phyloP scores from a whole-genome alignment of 2,888 invertebrate species.

The Stenolophus ochropezus region DNA sequence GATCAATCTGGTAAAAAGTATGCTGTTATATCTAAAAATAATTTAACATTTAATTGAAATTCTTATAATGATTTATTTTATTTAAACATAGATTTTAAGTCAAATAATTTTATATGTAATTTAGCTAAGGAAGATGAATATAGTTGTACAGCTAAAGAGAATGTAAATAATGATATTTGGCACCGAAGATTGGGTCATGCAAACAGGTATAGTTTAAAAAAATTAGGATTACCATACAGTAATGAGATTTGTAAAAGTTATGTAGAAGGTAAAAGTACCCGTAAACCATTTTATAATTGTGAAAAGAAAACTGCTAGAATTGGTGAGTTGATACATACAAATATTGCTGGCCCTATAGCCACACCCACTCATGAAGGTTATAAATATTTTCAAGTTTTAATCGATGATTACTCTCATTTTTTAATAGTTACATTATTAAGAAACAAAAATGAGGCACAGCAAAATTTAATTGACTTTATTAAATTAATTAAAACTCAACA shows the following conservation, averaged over 20 bases:
- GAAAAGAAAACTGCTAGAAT: background rate
- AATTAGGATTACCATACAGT: background rate
- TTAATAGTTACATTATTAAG: background rate
- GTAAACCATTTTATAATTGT: background rate
- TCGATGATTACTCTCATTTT: constrained; percentile 62
- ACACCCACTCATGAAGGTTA: constrained; percentile 57
- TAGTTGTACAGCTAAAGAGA: too few relatives aligned
- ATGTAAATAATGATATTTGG: too few relatives aligned
- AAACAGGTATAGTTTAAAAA: background rate
- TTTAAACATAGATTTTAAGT: too few relatives aligned
- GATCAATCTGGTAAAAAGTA: too few relatives aligned
- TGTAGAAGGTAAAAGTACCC: background rate
- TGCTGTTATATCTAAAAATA: too few relatives aligned
- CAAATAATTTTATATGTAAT: too few relatives aligned
- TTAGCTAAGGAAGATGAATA: too few relatives aligned
- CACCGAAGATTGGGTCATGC: constrained; percentile 15
- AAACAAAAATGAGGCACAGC: too few relatives aligned
- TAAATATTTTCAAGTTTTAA: constrained; percentile 58
- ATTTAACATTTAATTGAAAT: too few relatives aligned
- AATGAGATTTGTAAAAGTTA: background rate
- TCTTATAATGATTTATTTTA: too few relatives aligned
- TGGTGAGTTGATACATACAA: constrained; percentile 33
- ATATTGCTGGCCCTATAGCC: constrained; percentile 35
- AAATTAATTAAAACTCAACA: constrained; percentile 20
- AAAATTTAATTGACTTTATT: too few relatives aligned